A percentile compares a stretch with the other conserved stretches of the same genome.
These are phyloP conservation scores for Drosophila cognata DNA, from an alignment of 2,888 invertebrate genomes.

Conservation along the genomic window DNA sequence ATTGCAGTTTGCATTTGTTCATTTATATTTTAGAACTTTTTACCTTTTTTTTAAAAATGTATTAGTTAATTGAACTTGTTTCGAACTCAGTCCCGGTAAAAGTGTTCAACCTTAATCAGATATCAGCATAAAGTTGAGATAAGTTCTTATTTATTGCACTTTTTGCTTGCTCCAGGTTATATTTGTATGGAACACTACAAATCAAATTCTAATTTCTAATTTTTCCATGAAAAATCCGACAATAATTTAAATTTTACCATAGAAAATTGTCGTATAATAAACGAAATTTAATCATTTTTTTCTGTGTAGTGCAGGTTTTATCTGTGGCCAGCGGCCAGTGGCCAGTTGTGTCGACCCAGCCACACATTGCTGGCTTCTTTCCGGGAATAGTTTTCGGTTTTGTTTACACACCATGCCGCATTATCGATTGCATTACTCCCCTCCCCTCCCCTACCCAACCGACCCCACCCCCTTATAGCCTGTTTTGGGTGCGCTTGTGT, in stretches of 20 bases:
- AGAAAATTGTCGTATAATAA: background rate
- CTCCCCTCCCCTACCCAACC: slow-evolving; percentile 4
- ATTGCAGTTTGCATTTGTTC: background rate
- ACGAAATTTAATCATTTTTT: background rate
- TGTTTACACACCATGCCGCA: slow-evolving; percentile 45
- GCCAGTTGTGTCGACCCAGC: background rate
- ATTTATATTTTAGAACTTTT: background rate
- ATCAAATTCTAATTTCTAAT: too few relatives aligned
- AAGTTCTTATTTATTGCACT: background rate
- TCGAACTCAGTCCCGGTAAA: background rate
- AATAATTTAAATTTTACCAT: background rate
- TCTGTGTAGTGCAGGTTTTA: background rate
- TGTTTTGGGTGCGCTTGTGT: slow-evolving; percentile 1
- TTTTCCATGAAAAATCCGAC: background rate
- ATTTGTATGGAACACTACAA: background rate
- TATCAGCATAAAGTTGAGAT: background rate
- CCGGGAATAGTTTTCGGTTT: slow-evolving; percentile 51
- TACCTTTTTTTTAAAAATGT: accelerated
- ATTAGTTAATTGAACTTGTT: background rate
- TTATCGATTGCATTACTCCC: slow-evolving; percentile 52
- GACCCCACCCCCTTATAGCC: accelerated
- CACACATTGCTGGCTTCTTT: slow-evolving; percentile 61
- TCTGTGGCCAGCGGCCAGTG: background rate
- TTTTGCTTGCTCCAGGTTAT: background rate
- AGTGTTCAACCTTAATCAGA: slow-evolving; percentile 10